These are phyloP conservation scores for Antennarius maculatus DNA, from an alignment of 2,797 vertebrate species.

Conservation along the genomic window DNA sequence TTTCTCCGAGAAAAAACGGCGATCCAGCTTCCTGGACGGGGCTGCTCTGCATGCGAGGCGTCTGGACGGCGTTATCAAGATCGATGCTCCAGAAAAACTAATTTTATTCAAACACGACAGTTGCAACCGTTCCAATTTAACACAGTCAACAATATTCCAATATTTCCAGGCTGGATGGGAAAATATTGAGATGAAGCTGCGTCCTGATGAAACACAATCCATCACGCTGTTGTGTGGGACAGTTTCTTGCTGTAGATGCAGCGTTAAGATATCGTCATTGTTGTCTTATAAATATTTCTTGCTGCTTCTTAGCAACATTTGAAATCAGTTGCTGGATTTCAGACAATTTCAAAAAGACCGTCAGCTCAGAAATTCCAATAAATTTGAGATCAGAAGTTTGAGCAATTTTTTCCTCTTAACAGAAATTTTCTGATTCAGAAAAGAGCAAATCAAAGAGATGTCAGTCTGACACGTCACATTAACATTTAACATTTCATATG, in stretches of 20 bases:
- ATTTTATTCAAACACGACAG: conserved; percentile 40
- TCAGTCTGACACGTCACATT: conserved; percentile 6
- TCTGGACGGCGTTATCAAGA: conserved; percentile 24
- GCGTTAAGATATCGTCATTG: not conserved
- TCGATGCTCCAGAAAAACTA: conserved; percentile 43
- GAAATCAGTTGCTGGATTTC: not conserved
- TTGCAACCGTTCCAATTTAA: conserved; percentile 40
- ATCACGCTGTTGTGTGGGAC: not conserved
- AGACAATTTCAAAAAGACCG: not conserved
- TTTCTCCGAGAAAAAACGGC: conserved; percentile 24
- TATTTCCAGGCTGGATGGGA: conserved; percentile 26
- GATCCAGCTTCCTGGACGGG: not conserved
- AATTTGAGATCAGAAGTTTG: not conserved
- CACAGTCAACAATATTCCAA: conserved; percentile 17
- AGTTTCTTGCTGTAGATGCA: too few species aligned
- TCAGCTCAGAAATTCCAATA: not conserved
- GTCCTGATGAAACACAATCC: not conserved
- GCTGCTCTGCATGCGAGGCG: conserved; percentile 21
- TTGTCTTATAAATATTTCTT: not conserved
- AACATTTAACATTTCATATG: conserved; percentile 28
- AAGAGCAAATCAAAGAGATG: conserved; percentile 5
- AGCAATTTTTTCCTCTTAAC: not conserved
- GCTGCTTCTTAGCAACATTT: not conserved
- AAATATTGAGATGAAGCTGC: conserved; percentile 30
- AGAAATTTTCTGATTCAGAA: not conserved